Evolutionary conservation across 2,797 vertebrate genomes (phyloP).

Genomic region (Cygnus olor): DNA sequence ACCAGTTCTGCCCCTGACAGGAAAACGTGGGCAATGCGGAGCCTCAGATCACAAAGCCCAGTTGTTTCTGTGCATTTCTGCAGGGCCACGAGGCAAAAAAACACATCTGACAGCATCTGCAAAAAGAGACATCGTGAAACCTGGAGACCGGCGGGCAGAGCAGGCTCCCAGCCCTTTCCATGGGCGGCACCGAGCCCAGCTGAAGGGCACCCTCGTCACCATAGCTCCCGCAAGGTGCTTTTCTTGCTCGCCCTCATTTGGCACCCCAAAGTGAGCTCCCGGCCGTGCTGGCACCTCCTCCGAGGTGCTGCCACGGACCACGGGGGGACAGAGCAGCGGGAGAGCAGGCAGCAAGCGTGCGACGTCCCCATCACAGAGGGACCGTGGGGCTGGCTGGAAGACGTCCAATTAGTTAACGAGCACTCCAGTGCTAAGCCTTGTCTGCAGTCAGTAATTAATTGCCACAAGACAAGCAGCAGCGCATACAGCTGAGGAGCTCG

Average conservation of each 20-base stretch:
- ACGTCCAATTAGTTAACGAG: constrained; percentile 50
- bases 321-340: background rate
- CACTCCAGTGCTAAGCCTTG: constrained; percentile 22
- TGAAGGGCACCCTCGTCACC: background rate
- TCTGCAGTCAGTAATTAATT: constrained; percentile 51
- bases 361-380: background rate
- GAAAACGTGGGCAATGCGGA: rapidly evolving
- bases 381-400: constrained; percentile 50
- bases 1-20: background rate
- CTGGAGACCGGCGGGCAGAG: background rate
- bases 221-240: rapidly evolving
- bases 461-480: background rate
- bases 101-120: background rate
- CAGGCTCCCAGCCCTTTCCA: background rate
- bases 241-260: background rate
- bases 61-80: background rate
- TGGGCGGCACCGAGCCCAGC: background rate
- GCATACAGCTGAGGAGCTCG: background rate
- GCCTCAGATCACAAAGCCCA: background rate
- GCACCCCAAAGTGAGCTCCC: background rate
- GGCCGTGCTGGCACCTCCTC: background rate
- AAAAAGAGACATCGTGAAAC: background rate
- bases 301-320: background rate
- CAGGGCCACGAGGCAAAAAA: background rate
- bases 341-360: background rate